Evolutionary conservation across 2,113 vertebrate species (phyloP).

Genomic region (Lagenorhynchus albirostris): DNA sequence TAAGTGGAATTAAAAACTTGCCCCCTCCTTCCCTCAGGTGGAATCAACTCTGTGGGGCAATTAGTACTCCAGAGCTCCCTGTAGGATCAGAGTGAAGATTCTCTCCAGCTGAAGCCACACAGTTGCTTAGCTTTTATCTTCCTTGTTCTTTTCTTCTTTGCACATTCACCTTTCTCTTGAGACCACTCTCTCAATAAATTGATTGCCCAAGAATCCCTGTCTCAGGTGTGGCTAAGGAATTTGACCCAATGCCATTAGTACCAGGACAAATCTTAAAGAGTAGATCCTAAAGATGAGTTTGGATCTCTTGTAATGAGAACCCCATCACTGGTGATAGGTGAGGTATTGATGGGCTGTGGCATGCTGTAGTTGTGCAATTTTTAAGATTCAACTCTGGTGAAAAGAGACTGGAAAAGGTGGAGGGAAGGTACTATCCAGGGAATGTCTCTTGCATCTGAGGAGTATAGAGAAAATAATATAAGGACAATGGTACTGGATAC

Average conservation of each 20-base stretch:
- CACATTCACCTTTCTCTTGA: background rate
- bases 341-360: background rate
- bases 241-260: background rate
- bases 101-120: background rate
- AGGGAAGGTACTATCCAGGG: background rate
- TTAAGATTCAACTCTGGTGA: background rate
- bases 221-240: background rate
- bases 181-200: background rate
- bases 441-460: background rate
- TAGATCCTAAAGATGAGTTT: background rate
- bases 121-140: background rate
- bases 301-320: background rate
- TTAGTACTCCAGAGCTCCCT: background rate
- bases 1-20: background rate
- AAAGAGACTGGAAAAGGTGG: background rate
- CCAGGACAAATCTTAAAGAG: background rate
- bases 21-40: background rate
- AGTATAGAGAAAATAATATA: background rate
- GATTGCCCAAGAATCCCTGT: background rate
- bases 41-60: background rate
- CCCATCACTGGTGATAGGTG: fast-evolving
- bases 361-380: background rate
- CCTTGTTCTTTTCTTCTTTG: background rate
- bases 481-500: background rate
- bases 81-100: background rate